Evolutionary conservation across 2,797 vertebrate genomes (phyloP).

Genomic region (Ambastaia sidthimunki): DNA sequence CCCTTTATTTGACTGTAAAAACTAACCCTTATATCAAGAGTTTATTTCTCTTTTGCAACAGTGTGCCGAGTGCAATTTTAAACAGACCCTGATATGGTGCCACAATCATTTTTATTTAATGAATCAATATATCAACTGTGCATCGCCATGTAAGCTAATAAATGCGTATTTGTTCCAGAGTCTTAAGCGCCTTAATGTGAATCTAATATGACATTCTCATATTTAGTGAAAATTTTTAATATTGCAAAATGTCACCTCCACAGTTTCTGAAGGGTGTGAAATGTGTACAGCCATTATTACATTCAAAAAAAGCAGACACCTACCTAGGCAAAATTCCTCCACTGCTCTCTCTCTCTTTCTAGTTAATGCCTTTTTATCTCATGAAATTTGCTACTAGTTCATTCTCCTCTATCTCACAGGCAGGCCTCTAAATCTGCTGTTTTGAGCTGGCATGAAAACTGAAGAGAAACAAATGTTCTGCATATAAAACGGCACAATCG

Average conservation of each 20-base stretch:
- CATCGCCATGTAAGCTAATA: slow-evolving; percentile 41
- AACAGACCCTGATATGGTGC: neutral
- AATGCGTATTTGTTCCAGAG: slow-evolving; percentile 47
- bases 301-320: neutral
- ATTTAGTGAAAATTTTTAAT: slow-evolving; percentile 50
- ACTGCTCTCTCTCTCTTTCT: slow-evolving; percentile 1
- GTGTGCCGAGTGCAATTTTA: neutral
- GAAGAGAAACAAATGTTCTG: slow-evolving; percentile 57
- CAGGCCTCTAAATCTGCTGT: slow-evolving; percentile 58
- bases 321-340: slow-evolving; percentile 29
- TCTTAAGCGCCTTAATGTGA: slow-evolving; percentile 30
- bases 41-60: slow-evolving; percentile 26
- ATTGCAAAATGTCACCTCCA: slow-evolving; percentile 48
- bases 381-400: slow-evolving; percentile 56
- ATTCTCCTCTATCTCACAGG: slow-evolving; percentile 47
- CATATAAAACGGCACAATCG: slow-evolving; percentile 46
- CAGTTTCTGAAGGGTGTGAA: slow-evolving; percentile 25
- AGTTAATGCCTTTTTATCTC: slow-evolving; percentile 60
- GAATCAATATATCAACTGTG: slow-evolving; percentile 35
- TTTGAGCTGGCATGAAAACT: slow-evolving; percentile 55
- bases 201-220: slow-evolving; percentile 47
- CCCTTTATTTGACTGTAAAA: slow-evolving; percentile 31
- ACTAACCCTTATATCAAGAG: slow-evolving; percentile 21
- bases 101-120: slow-evolving; percentile 43
- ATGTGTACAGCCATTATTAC: slow-evolving; percentile 28